These are phyloP conservation scores for Lepilemur ruficaudatus DNA, from an alignment of 2,797 vertebrate species.

Conservation along the genomic window DNA sequence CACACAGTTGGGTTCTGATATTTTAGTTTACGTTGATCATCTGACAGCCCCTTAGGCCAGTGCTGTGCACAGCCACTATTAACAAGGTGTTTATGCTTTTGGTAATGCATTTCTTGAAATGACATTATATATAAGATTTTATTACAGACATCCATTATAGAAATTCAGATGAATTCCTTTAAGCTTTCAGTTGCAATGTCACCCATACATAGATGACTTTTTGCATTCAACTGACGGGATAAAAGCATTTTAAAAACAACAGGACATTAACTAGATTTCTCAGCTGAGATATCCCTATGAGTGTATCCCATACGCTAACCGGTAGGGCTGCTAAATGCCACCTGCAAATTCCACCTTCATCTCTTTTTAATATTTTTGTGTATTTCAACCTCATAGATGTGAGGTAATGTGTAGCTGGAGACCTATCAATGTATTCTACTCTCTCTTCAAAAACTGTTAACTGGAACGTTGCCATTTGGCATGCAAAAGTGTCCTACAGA, in stretches of 20 bases:
- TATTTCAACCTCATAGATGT: background rate
- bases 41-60: conserved; percentile 46
- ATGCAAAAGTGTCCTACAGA: background rate
- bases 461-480: background rate
- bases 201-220: conserved; percentile 21
- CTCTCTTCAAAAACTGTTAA: background rate
- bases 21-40: conserved; percentile 63
- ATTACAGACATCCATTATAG: conserved; percentile 41
- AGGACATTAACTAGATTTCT: conserved; percentile 3
- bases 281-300: background rate
- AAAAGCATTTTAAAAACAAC: conserved; percentile 33
- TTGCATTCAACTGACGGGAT: background rate
- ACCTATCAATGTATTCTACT: background rate
- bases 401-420: background rate
- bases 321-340: background rate
- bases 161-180: conserved; percentile 52
- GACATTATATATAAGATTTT: conserved; percentile 37
- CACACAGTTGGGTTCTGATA: conserved; percentile 43
- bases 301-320: background rate
- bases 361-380: conserved; percentile 1
- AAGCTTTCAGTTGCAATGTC: conserved; percentile 6
- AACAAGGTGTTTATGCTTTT: conserved; percentile 62
- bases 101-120: conserved; percentile 62
- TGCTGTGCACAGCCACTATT: conserved; percentile 22
- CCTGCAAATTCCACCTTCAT: conserved; percentile 6